Percentiles rank a stretch among this genome's conserved stretches.
Evolutionary conservation across 2,797 vertebrate species (phyloP).

Genomic region (Chelidonichthys spinosus): DNA sequence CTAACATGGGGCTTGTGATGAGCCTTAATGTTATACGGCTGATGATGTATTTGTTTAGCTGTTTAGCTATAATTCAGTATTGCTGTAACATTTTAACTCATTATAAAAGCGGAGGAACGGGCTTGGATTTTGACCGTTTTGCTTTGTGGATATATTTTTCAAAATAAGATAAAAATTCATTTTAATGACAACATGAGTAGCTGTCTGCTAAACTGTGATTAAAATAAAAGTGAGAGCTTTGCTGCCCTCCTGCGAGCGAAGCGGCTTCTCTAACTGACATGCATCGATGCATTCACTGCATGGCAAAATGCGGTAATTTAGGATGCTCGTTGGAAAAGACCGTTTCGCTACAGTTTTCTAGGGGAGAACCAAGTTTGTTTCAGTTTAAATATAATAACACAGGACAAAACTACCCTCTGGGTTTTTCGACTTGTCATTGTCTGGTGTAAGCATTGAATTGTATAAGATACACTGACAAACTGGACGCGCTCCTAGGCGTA

Average conservation of each 20-base stretch:
- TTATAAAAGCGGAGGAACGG: neutral
- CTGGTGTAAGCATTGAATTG: accelerated
- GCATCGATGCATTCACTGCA: slow-evolving; percentile 18
- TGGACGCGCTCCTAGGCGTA: accelerated
- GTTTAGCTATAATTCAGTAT: neutral
- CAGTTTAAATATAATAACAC: accelerated
- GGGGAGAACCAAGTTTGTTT: accelerated
- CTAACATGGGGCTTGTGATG: neutral
- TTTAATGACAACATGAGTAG: neutral
- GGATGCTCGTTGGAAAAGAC: accelerated
- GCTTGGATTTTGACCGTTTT: neutral
- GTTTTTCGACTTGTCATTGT: accelerated
- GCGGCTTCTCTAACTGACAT: neutral
- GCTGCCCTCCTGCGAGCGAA: slow-evolving; percentile 61
- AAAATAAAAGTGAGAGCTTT: slow-evolving; percentile 55
- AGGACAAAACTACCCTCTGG: accelerated
- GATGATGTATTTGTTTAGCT: neutral
- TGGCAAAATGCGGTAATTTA: neutral
- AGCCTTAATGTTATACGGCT: neutral
- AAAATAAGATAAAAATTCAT: neutral
- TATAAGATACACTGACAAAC: accelerated
- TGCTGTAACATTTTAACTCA: neutral
- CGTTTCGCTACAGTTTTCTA: accelerated
- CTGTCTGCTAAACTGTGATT: neutral
- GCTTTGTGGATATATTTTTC: neutral